Conservation (phyloP, 2,113 vertebrate species). For the Microtus montanus region DNA sequence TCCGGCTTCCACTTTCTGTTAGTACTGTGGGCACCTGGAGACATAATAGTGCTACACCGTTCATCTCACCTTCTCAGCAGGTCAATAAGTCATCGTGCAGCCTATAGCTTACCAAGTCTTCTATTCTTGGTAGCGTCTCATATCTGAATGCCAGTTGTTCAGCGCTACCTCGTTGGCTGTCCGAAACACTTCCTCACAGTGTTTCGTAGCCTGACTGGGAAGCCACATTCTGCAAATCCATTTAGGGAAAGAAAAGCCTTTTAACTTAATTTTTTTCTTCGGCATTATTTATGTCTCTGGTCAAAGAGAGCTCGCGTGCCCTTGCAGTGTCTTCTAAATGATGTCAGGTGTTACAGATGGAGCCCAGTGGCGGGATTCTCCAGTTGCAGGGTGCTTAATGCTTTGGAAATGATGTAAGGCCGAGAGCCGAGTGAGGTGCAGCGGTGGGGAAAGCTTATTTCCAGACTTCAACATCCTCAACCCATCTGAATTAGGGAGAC, state of each 20-base stretch:
- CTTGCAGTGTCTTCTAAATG: slow-evolving; percentile 66
- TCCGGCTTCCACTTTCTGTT: neutral
- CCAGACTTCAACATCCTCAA: neutral
- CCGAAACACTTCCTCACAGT: neutral
- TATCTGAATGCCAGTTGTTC: neutral
- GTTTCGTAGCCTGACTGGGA: neutral
- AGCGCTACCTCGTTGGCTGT: neutral
- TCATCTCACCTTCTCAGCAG: neutral
- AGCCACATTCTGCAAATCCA: slow-evolving; percentile 33
- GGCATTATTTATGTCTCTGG: slow-evolving; percentile 38
- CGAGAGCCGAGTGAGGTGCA: neutral
- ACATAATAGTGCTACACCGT: rapidly evolving
- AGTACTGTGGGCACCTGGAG: neutral
- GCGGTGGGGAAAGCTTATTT: slow-evolving; percentile 67
- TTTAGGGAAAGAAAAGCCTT: slow-evolving; percentile 56
- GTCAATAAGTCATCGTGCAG: rapidly evolving
- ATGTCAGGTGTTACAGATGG: slow-evolving; percentile 51
- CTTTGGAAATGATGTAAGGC: slow-evolving; percentile 54
- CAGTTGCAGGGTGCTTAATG: slow-evolving; percentile 46
- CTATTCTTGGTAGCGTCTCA: neutral
- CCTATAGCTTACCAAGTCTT: no score
- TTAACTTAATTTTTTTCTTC: slow-evolving; percentile 55
- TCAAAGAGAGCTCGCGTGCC: slow-evolving; percentile 62
- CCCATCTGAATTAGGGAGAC: slow-evolving; percentile 10
- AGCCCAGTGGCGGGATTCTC: neutral